These are phyloP conservation scores for Galbula dea DNA, from an alignment of 2,113 vertebrate genomes.

Conservation along the genomic window DNA sequence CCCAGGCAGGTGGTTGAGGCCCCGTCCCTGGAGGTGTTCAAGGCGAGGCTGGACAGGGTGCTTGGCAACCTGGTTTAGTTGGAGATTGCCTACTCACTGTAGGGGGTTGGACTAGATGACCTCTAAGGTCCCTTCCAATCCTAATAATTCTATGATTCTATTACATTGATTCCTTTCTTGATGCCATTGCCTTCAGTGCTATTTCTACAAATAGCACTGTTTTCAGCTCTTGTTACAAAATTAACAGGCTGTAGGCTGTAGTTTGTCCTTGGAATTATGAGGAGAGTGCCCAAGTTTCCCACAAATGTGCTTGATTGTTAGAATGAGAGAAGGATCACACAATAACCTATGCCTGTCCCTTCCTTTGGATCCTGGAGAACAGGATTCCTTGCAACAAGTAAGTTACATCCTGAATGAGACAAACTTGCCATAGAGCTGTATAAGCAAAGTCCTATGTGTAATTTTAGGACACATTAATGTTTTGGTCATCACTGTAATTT, in stretches of 20 bases:
- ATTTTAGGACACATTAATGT: not conserved
- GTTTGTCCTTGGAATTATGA: not conserved
- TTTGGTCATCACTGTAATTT: not conserved
- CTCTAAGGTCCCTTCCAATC: too few species aligned
- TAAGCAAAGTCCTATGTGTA: rapidly evolving
- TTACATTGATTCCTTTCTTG: not conserved
- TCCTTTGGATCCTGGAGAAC: not conserved
- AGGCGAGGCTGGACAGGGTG: too few species aligned
- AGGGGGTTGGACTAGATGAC: too few species aligned
- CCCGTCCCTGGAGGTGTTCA: too few species aligned
- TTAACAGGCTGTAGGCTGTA: not conserved
- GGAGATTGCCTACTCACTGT: too few species aligned
- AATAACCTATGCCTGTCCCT: not conserved
- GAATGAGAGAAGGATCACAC: not conserved
- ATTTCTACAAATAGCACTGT: not conserved
- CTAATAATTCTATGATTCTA: too few species aligned
- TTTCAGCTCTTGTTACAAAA: not conserved
- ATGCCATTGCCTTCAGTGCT: not conserved
- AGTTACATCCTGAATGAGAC: not conserved
- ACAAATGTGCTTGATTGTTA: not conserved
- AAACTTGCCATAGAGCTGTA: not conserved
- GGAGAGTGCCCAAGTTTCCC: not conserved
- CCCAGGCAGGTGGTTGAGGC: too few species aligned
- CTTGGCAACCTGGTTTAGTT: too few species aligned
- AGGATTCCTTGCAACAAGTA: not conserved